phyloP scores from a whole-genome alignment of 2,113 vertebrate genomes.

The Solea senegalensis region DNA sequence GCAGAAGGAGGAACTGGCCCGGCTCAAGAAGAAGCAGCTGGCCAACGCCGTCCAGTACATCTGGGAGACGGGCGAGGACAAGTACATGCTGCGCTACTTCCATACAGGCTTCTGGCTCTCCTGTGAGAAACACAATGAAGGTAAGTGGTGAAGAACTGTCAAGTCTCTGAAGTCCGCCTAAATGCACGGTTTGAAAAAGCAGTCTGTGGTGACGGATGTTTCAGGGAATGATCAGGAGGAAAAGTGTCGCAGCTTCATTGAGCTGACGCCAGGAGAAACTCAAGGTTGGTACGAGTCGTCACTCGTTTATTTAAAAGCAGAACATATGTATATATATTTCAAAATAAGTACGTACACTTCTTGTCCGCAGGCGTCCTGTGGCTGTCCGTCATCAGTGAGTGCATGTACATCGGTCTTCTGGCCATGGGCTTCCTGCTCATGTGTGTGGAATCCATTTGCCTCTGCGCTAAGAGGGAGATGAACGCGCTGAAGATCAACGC shows the following conservation, averaged over 20 bases:
- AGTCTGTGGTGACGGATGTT: not conserved
- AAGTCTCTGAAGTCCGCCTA: too few species aligned
- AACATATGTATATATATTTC: not conserved
- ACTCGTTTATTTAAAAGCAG: not conserved
- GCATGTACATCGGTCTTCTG: constrained; percentile 83
- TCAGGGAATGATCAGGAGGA: constrained; percentile 76
- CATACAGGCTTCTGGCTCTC: constrained; percentile 88
- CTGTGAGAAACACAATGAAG: constrained; percentile 85
- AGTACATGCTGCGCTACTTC: constrained; percentile 86
- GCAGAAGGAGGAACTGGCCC: constrained; percentile 73
- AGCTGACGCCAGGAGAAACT: constrained; percentile 84
- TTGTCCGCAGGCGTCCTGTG: constrained; percentile 82
- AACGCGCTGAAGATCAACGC: constrained; percentile 86
- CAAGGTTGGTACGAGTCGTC: constrained; percentile 68
- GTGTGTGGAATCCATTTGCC: constrained; percentile 82
- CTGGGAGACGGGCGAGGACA: constrained; percentile 88
- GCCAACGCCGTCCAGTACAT: constrained; percentile 85
- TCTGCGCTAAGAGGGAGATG: constrained; percentile 82
- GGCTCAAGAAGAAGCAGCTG: constrained; percentile 66
- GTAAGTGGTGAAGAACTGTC: constrained; percentile 42
- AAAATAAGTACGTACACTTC: not conserved
- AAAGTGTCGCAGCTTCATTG: constrained; percentile 86
- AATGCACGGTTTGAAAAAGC: too few species aligned
- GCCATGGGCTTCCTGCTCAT: constrained; percentile 85
- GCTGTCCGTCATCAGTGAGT: constrained; percentile 85